Conservation (phyloP, 2,888 invertebrate genomes). For the Steinernema carpocapsae region DNA sequence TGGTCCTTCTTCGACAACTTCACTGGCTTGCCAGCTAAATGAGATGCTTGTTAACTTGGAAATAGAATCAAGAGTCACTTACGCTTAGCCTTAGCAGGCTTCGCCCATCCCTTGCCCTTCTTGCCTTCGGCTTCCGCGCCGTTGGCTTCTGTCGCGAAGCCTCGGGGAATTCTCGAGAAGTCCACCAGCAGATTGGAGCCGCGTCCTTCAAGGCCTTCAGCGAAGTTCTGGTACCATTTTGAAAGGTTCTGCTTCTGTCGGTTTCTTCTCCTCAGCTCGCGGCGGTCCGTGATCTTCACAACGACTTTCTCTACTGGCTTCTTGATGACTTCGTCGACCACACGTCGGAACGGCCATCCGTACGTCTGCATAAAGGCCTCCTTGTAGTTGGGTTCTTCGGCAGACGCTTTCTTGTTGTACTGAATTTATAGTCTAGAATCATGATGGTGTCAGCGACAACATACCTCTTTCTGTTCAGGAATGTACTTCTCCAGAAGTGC, state of each 20-base stretch:
- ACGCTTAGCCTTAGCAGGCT: constrained; percentile 29
- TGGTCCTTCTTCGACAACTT: constrained; percentile 62
- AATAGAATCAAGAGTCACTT: not conserved
- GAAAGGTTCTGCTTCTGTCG: constrained; percentile 53
- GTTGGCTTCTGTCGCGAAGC: constrained; percentile 52
- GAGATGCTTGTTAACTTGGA: no score
- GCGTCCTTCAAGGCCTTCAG: constrained; percentile 65
- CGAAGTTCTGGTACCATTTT: constrained; percentile 66
- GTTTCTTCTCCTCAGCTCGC: constrained; percentile 54
- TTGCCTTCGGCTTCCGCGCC: constrained; percentile 44
- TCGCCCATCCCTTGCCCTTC: constrained; percentile 33
- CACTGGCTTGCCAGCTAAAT: constrained; percentile 45
- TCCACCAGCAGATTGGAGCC: constrained; percentile 63
- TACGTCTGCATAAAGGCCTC: constrained; percentile 48
- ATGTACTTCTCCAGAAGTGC: constrained; percentile 55
- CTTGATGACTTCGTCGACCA: constrained; percentile 57
- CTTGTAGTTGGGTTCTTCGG: constrained; percentile 46
- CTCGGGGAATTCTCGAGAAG: constrained; percentile 63
- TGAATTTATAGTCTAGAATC: no score
- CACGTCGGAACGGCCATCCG: constrained; percentile 58
- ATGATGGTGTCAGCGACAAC: no score
- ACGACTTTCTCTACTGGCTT: constrained; percentile 51
- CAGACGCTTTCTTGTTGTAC: constrained; percentile 30
- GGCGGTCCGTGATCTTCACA: constrained; percentile 55
- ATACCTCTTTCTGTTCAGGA: constrained; percentile 51